Base-by-base conservation (phyloP, 2,113 vertebrate species). In the Nansenia antarctica region DNA sequence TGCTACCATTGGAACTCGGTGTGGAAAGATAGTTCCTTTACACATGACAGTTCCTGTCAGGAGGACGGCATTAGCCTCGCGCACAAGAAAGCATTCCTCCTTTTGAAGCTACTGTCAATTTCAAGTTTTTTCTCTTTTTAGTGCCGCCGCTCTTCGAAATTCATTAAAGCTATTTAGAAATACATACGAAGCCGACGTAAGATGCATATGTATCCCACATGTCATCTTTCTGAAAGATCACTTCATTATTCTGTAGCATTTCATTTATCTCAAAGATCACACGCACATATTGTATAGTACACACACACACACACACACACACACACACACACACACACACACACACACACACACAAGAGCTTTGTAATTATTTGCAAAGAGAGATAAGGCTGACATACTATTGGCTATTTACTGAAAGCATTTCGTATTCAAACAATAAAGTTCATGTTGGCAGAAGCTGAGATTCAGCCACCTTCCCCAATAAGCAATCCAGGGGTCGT, bases 41-140 rank as follows among this genome's bases (percentile, higher is more conserved):
- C 88, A 87, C 91, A 88, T 89, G 91, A 90, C 91, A 88, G 84
- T 89, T 69, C 85, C 86, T 92, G 88, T 90, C 90, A 85, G 85
- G 81, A 81, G 85, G 83, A 72, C 76, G 30, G 74, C 85, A 89
- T 88, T 86, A 85, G 85, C 9, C 66, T 74, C n/a, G 73, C 77
- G 54, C 79, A 87, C 81, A 87, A 83, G 81, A 90, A 87, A 82
- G 84, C 74, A 7, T 79, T 85, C 81, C 72, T 81, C 74, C 82
- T 63, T 71, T 90, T 89, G 89, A 89, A 92, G 85, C 84, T 74
- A 71, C 84, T 87, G 89, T 89, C 89, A 88, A 83, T 90, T 86
- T 87, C 75, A 76, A n/a, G n/a, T n/a, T n/a, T 89, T 55, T 85
- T 84, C 78, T 83, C 89, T 86, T 87, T 90, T 82, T 86, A 85